Conservation (phyloP, 2,797 vertebrate genomes). For the Parambassis ranga region DNA sequence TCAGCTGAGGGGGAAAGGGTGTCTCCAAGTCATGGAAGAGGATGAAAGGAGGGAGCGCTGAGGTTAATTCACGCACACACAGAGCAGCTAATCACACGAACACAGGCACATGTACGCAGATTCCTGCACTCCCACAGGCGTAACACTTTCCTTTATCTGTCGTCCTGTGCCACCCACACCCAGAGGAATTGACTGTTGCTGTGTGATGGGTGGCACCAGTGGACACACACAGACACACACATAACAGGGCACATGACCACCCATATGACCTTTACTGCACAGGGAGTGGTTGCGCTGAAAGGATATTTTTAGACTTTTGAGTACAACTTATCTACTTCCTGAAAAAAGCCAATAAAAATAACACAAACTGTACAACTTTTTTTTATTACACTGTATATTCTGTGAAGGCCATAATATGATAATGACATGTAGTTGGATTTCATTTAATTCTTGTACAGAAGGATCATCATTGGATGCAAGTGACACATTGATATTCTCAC, state of each 20-base stretch:
- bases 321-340: not conserved
- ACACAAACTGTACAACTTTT: too few species aligned
- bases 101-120: not conserved
- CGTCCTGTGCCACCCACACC: not conserved
- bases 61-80: slow-evolving; percentile 4
- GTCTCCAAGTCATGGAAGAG: slow-evolving; percentile 27
- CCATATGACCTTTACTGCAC: not conserved
- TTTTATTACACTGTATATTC: too few species aligned
- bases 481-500: too few species aligned
- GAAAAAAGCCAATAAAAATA: too few species aligned
- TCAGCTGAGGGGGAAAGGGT: slow-evolving; percentile 21
- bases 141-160: slow-evolving; percentile 4
- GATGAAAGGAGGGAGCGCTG: slow-evolving; percentile 38
- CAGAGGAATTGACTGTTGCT: slow-evolving; percentile 10
- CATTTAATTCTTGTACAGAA: too few species aligned
- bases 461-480: too few species aligned
- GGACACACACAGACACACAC: not conserved
- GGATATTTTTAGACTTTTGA: too few species aligned
- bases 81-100: not conserved
- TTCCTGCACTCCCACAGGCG: not conserved
- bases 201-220: not conserved
- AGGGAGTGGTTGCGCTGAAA: not conserved
- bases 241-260: not conserved
- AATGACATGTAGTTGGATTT: too few species aligned
- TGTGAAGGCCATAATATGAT: too few species aligned